These are phyloP conservation scores for Lepidonotus clava DNA, from an alignment of 2,888 invertebrate genomes.

Conservation along the genomic window DNA sequence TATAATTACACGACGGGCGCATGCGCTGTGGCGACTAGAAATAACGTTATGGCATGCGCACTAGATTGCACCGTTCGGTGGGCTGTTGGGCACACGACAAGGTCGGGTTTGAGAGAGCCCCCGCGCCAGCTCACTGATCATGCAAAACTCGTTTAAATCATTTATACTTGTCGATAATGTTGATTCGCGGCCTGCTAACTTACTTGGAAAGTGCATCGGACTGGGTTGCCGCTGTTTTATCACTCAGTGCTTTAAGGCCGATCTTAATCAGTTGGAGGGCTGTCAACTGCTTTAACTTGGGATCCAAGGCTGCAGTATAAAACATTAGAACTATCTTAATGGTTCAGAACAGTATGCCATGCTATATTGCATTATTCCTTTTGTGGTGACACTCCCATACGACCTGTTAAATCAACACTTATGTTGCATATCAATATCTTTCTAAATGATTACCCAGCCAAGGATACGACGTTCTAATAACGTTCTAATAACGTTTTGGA, in stretches of 20 bases:
- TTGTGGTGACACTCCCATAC: too few relatives aligned
- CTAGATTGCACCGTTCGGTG: neutral
- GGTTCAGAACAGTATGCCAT: too few relatives aligned
- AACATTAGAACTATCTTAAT: too few relatives aligned
- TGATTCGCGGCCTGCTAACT: conserved; percentile 31
- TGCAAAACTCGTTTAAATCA: conserved; percentile 42
- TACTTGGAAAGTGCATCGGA: conserved; percentile 31
- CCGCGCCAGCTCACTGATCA: conserved; percentile 6
- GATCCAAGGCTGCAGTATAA: too few relatives aligned
- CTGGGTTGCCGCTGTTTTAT: neutral
- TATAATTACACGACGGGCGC: conserved; percentile 28
- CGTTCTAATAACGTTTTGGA: too few relatives aligned
- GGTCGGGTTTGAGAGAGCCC: neutral
- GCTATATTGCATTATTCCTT: too few relatives aligned
- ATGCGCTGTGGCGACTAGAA: conserved; percentile 34
- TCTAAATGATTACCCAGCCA: too few relatives aligned
- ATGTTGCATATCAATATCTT: too few relatives aligned
- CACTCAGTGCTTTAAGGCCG: neutral
- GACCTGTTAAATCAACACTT: too few relatives aligned
- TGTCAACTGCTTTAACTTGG: neutral
- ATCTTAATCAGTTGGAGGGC: neutral
- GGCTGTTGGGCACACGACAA: neutral
- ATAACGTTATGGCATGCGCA: conserved; percentile 37
- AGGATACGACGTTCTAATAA: too few relatives aligned
- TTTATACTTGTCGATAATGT: conserved; percentile 41